Conservation (phyloP, 2,888 invertebrate genomes). For the Pyrrhia umbra region DNA sequence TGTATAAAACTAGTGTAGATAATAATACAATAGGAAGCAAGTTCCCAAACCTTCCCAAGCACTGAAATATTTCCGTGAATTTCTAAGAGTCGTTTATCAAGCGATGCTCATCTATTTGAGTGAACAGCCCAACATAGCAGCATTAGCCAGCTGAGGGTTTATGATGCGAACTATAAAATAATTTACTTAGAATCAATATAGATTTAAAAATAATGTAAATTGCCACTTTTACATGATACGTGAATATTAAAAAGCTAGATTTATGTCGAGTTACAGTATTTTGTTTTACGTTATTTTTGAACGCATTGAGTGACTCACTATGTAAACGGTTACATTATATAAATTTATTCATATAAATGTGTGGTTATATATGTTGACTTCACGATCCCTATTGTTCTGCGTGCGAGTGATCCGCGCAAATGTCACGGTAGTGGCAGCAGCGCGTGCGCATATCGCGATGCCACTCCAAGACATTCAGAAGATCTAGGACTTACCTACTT, state of each 20-base stretch:
- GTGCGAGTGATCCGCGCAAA: constrained; percentile 65
- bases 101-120: constrained; percentile 45
- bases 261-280: constrained; percentile 8
- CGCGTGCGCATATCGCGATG: constrained; percentile 54
- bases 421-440: constrained; percentile 61
- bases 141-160: not conserved
- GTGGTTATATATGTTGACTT: constrained; percentile 41
- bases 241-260: constrained; percentile 8
- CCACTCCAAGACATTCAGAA: constrained; percentile 25
- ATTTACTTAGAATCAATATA: not conserved
- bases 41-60: constrained; percentile 44
- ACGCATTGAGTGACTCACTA: constrained; percentile 37
- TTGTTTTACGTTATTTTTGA: constrained; percentile 8
- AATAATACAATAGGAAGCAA: constrained; percentile 51
- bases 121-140: constrained; percentile 1
- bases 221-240: not conserved
- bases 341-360: constrained; percentile 48
- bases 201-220: not conserved
- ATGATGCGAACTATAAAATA: not conserved
- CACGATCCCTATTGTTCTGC: constrained; percentile 59
- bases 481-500: not conserved
- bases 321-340: constrained; percentile 36
- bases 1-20: constrained; percentile 46
- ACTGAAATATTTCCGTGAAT: constrained; percentile 43
- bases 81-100: constrained; percentile 51